Evolutionary conservation across 23 tunicate genomes (phyloP).

Genomic region (Aplidium turbinatum): DNA sequence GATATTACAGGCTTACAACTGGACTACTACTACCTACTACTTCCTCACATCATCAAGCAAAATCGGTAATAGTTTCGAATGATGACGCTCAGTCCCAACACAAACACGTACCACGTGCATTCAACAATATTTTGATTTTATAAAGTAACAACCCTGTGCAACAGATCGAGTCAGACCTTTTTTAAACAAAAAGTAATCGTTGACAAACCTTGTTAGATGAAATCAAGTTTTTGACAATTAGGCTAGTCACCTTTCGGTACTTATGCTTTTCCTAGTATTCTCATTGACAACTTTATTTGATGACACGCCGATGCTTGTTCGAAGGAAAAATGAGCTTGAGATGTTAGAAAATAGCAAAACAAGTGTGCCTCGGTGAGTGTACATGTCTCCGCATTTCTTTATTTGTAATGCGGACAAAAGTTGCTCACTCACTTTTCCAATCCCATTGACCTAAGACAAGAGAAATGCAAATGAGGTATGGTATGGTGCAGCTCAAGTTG

Average conservation of each 20-base stretch:
- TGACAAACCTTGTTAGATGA: not conserved
- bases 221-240: not conserved
- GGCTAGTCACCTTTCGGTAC: slow-evolving; percentile 79
- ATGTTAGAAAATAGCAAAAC: slow-evolving; percentile 55
- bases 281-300: slow-evolving; percentile 50
- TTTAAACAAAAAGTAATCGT: not conserved
- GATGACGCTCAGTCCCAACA: no score
- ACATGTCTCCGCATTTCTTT: slow-evolving; percentile 59
- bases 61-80: no score
- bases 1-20: no score
- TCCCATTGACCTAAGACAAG: slow-evolving; percentile 60
- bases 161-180: not conserved
- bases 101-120: no score
- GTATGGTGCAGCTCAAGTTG: no score
- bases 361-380: slow-evolving; percentile 44
- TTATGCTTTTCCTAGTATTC: slow-evolving; percentile 84
- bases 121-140: no score
- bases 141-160: no score
- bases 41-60: no score
- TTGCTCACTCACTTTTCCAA: slow-evolving; percentile 92
- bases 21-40: no score
- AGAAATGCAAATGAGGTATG: no score
- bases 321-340: slow-evolving; percentile 57
- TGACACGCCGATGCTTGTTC: slow-evolving; percentile 55
- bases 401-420: slow-evolving; percentile 54